Percentiles rank a stretch among this genome's conserved stretches.
Conservation (phyloP, 2,113 vertebrate genomes). For the Pavo muticus region DNA sequence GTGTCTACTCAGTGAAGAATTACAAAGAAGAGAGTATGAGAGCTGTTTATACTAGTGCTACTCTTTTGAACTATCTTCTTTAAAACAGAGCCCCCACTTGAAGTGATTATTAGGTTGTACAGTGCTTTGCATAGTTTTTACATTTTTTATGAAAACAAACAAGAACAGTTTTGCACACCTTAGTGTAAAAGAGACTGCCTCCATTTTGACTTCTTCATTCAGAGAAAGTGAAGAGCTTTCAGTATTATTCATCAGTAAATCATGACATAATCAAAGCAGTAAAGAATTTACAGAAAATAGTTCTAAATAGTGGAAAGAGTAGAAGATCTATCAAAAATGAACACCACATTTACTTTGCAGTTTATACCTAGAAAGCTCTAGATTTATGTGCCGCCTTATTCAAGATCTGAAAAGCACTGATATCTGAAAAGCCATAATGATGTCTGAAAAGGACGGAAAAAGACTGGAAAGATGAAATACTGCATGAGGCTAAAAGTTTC, state of each 20-base stretch:
- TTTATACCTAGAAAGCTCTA: neutral
- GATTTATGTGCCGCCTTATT: neutral
- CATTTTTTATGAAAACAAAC: slow-evolving; percentile 4
- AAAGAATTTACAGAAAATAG: neutral
- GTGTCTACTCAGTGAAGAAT: neutral
- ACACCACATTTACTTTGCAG: neutral
- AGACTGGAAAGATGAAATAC: neutral
- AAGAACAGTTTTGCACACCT: neutral
- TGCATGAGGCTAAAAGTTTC: fast-evolving
- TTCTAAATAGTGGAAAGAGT: neutral
- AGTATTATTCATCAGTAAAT: neutral
- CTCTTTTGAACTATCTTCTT: neutral
- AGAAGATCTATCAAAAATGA: neutral
- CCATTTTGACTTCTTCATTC: neutral
- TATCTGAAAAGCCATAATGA: neutral
- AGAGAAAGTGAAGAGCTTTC: neutral
- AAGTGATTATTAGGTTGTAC: neutral
- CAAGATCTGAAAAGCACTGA: neutral
- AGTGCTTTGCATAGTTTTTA: neutral
- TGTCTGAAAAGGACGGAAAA: neutral
- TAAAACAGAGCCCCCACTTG: neutral
- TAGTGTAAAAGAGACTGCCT: neutral
- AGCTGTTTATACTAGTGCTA: neutral
- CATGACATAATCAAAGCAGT: neutral
- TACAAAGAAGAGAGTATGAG: neutral